A percentile compares a stretch with the other conserved stretches of the same genome.
Evolutionary conservation across 2,888 invertebrate genomes (phyloP).

Genomic region (Opisthograptis luteolata): DNA sequence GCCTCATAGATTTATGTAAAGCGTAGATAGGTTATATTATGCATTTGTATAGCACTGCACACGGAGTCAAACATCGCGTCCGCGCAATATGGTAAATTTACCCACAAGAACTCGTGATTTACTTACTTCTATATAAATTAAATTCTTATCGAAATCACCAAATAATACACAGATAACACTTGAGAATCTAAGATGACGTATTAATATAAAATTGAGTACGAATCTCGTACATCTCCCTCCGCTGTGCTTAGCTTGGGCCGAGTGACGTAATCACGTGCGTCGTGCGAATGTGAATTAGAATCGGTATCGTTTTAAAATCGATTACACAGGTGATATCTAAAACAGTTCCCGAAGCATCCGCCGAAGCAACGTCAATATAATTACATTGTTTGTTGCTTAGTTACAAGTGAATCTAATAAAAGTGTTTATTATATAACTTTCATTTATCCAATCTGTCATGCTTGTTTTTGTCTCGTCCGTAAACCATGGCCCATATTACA

Average conservation of each 20-base stretch:
- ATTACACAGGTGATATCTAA: too few relatives aligned
- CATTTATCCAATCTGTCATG: too few relatives aligned
- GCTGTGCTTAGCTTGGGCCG: conserved; percentile 72
- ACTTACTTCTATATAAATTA: conserved; percentile 70
- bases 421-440: too few relatives aligned
- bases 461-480: too few relatives aligned
- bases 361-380: too few relatives aligned
- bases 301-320: conserved; percentile 1
- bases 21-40: conserved; percentile 80
- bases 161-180: conserved; percentile 59
- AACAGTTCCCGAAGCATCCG: too few relatives aligned
- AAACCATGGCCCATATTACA: too few relatives aligned
- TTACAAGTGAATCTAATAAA: too few relatives aligned
- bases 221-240: conserved; percentile 73
- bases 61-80: conserved; percentile 74
- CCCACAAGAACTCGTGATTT: conserved; percentile 45
- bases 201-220: conserved; percentile 71
- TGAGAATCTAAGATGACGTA: conserved; percentile 75
- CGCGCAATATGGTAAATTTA: conserved; percentile 51
- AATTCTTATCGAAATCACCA: conserved; percentile 53
- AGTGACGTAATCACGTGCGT: conserved; percentile 63
- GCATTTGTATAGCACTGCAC: conserved; percentile 80
- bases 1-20: conserved; percentile 75
- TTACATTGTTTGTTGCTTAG: too few relatives aligned
- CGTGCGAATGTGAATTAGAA: conserved; percentile 44